Evolutionary conservation across 2,113 vertebrate species (phyloP).

Genomic region (Ellobius talpinus): DNA sequence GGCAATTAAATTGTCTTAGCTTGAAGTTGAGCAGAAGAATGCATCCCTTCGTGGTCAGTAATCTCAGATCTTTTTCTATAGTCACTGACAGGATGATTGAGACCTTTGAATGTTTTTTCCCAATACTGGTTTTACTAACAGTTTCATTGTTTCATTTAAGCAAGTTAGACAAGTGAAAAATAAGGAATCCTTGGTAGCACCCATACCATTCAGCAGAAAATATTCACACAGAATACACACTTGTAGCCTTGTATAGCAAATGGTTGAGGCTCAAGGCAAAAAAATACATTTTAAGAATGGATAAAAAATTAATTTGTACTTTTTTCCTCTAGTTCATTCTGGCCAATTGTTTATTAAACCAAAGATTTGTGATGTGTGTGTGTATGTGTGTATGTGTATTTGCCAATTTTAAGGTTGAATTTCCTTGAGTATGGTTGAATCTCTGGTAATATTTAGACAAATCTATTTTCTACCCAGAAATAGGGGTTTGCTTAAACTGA

Average conservation of each 20-base stretch:
- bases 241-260: background rate
- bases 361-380: background rate
- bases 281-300: background rate
- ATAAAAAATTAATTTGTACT: background rate
- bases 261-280: background rate
- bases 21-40: background rate
- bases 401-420: slow-evolving; percentile 19
- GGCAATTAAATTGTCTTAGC: background rate
- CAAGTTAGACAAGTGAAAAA: background rate
- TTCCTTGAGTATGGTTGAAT: background rate
- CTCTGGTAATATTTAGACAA: slow-evolving; percentile 14
- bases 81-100: background rate
- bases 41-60: background rate
- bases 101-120: background rate
- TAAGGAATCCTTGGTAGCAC: background rate
- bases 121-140: background rate
- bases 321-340: background rate
- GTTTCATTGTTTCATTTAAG: background rate
- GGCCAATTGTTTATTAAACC: background rate
- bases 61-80: background rate
- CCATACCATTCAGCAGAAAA: background rate
- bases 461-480: background rate
- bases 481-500: background rate
- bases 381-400: background rate
- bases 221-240: background rate